A percentile compares a stretch with the other conserved stretches of the same genome.
These are phyloP conservation scores for Athene noctua DNA, from an alignment of 2,113 vertebrate genomes.

Conservation along the genomic window DNA sequence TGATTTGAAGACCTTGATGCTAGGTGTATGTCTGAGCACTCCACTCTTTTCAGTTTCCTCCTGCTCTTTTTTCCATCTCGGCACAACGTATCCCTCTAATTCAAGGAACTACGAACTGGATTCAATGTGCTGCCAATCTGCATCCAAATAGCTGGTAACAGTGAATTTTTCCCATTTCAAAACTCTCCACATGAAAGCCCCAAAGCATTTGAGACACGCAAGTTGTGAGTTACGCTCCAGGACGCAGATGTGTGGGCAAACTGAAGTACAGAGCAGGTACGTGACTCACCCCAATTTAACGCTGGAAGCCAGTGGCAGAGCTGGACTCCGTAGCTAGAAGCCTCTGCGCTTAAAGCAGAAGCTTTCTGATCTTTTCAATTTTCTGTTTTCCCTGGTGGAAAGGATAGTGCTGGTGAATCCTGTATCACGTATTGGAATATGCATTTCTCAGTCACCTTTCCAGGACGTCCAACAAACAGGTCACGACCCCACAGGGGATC, in stretches of 20 bases:
- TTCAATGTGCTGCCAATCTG: not conserved
- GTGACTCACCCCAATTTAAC: not conserved
- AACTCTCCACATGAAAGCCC: not conserved
- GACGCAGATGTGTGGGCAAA: not conserved
- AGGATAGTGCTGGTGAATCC: not conserved
- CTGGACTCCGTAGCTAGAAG: not conserved
- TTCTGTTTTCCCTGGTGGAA: not conserved
- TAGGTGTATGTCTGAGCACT: not conserved
- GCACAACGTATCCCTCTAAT: not conserved
- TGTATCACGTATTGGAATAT: fast-evolving
- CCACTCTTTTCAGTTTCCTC: not conserved
- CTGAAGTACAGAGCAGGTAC: not conserved
- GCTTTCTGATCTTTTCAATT: not conserved
- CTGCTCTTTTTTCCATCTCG: not conserved
- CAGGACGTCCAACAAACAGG: not conserved
- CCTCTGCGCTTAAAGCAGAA: not conserved
- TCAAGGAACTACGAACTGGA: not conserved
- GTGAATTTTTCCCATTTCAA: not conserved
- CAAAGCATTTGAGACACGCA: fast-evolving
- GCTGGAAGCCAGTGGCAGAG: not conserved
- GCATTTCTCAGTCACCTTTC: not conserved
- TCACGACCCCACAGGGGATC: not conserved
- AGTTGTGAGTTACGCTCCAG: not conserved
- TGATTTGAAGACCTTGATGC: not conserved
- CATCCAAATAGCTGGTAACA: not conserved